phyloP scores from a whole-genome alignment of 2,113 vertebrate species.

The Nanorana parkeri region DNA sequence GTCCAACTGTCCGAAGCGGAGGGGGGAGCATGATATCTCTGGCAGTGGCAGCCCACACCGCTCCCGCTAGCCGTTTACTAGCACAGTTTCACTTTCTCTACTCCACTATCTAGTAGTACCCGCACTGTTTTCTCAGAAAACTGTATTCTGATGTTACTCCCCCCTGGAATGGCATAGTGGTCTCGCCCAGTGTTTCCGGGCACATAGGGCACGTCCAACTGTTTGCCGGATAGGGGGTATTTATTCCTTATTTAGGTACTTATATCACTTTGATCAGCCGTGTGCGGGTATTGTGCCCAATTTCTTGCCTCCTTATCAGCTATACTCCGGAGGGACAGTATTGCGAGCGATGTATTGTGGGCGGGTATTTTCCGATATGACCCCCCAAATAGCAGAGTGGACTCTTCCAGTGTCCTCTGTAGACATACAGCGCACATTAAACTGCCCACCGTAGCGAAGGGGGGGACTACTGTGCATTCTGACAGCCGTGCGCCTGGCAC shows the following conservation, averaged over 20 bases:
- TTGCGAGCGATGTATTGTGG: no score
- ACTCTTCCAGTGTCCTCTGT: slow-evolving; percentile 31
- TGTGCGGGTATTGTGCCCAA: not conserved
- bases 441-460: not conserved
- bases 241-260: no score
- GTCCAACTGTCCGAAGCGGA: not conserved
- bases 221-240: no score
- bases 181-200: slow-evolving; percentile 4
- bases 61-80: not conserved
- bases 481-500: no score
- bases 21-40: not conserved
- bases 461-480: not conserved
- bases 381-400: not conserved
- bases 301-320: no score
- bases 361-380: not conserved
- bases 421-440: not conserved
- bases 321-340: not conserved
- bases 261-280: no score
- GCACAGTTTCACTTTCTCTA: no score
- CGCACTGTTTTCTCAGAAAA: no score
- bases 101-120: no score
- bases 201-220: no score
- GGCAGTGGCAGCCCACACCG: no score
- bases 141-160: not conserved
- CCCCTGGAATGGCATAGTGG: not conserved